Base-by-base conservation (phyloP, 2,888 invertebrate species). In the Didymodactylos carnosus region DNA sequence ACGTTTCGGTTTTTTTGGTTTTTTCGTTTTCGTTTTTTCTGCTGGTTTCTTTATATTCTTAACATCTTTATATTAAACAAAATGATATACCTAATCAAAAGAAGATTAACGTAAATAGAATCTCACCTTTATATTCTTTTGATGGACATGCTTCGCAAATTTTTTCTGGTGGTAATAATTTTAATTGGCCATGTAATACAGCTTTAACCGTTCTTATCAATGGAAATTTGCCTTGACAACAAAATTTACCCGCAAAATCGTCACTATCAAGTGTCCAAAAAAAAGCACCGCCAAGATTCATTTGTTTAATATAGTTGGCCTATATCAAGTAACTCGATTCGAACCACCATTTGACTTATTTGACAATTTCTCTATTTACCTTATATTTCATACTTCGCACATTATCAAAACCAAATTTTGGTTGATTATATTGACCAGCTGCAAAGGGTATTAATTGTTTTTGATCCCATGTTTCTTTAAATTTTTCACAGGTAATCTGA, bases 261-360 rank as follows among this genome's bases (percentile, higher is more conserved):
- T 75, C 75, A 16, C 72, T 40, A 70, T 75, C 75, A 39, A 75
- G 25, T 13, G 78, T 75, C 94, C 93, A 94, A 0, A 93, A 91
- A 93, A 93, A 93, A 71, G 92, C 93, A 0, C 94, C 94, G 13
- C 89, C 93, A 78, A 88, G 93, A 10, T 90, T 90, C 75, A 89
- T 89, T 46, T 89, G 88, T 80, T 92, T 92, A 75, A 94, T 86
- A 92, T 92, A 94, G 73, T 88, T 88, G 91, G 75, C 72, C 72
- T 76, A 75, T 27, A 70, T n/a, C n/a, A n/a, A n/a, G n/a, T n/a
- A n/a, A n/a, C n/a, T n/a, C n/a, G n/a, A n/a, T n/a, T n/a, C n/a
- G n/a, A n/a, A n/a, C n/a, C n/a, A n/a, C 49, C n/a, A n/a, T n/a
- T n/a, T 4, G 4, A 49, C 8, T 23, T 2, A 19, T 19, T 19